Conservation (phyloP, 1,140 invertebrate genomes). For the Archegozetes longisetosus region DNA sequence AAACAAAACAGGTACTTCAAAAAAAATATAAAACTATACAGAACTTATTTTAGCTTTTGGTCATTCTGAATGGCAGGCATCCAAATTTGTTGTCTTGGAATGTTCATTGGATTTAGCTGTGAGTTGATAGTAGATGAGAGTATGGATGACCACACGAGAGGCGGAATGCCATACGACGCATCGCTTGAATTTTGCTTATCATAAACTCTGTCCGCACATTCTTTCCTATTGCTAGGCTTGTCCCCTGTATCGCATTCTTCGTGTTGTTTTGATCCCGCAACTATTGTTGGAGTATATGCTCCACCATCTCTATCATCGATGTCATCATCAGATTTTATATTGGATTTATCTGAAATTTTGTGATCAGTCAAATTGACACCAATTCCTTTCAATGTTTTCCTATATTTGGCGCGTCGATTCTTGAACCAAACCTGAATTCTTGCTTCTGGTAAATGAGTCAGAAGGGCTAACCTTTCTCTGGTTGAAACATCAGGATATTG, state of each 20-base stretch:
- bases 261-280: no score
- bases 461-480: constrained; percentile 23
- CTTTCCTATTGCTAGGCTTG: neutral
- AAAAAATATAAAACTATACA: no score
- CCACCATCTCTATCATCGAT: neutral
- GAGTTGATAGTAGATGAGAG: neutral
- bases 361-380: neutral
- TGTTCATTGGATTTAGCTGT: neutral
- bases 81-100: neutral
- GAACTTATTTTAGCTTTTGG: neutral
- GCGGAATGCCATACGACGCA: neutral
- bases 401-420: constrained; percentile 81
- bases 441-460: constrained; percentile 24
- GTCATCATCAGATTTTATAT: neutral
- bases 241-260: neutral
- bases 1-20: no score
- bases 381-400: neutral
- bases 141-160: neutral
- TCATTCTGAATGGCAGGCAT: neutral
- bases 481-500: constrained; percentile 26
- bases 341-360: neutral
- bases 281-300: no score
- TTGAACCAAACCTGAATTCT: constrained; percentile 51
- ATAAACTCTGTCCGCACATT: neutral
- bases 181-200: neutral